Evolutionary conservation across 2,888 invertebrate species (phyloP).

Genomic region (Drosophila ezoana): DNA sequence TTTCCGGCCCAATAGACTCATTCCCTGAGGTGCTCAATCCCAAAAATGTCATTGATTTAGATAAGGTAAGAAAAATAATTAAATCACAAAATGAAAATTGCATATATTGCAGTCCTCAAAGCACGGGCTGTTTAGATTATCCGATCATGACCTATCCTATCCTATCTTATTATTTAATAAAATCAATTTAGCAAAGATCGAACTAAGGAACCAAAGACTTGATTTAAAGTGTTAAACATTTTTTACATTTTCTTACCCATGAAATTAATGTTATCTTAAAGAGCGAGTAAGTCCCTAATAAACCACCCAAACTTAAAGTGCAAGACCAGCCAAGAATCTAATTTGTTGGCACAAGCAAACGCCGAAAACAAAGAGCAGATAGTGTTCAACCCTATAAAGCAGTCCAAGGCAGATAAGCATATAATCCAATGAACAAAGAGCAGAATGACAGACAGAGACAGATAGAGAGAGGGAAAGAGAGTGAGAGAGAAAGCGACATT

Average conservation of each 20-base stretch:
- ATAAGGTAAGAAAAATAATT: slow-evolving; percentile 77
- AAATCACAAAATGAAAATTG: neutral
- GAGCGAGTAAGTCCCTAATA: too few relatives aligned
- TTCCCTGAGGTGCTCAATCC: slow-evolving; percentile 83
- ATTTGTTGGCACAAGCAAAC: neutral
- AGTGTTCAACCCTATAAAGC: neutral
- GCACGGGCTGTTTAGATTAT: too few relatives aligned
- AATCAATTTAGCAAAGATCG: too few relatives aligned
- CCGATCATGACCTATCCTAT: too few relatives aligned
- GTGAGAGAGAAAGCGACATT: slow-evolving; percentile 6
- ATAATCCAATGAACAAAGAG: slow-evolving; percentile 5
- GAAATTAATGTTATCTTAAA: too few relatives aligned
- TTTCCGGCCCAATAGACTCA: slow-evolving; percentile 84
- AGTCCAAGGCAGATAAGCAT: slow-evolving; percentile 5
- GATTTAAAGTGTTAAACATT: too few relatives aligned
- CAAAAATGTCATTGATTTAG: slow-evolving; percentile 82
- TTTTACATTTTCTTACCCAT: too few relatives aligned
- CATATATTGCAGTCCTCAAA: too few relatives aligned
- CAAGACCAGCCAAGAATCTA: neutral
- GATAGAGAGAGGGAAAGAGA: neutral
- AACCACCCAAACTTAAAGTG: neutral
- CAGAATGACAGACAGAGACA: neutral
- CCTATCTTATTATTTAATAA: too few relatives aligned
- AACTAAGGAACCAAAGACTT: too few relatives aligned
- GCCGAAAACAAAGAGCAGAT: slow-evolving; percentile 1